phyloP scores from a whole-genome alignment of 2,113 vertebrate species.

The Saccopteryx bilineata region DNA sequence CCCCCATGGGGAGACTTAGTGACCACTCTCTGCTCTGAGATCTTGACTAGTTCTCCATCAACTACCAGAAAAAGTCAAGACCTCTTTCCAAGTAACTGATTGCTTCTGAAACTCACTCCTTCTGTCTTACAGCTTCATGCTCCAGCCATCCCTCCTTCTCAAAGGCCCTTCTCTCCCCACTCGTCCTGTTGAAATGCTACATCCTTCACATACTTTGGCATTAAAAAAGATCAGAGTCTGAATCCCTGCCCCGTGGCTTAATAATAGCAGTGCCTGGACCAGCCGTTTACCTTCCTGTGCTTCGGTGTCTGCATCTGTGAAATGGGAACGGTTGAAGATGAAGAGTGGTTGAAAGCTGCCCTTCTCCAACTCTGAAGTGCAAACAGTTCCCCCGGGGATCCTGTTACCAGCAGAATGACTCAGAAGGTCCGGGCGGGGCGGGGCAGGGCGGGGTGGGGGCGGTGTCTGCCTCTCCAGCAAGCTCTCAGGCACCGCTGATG shows the following conservation, averaged over 20 bases:
- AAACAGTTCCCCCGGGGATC: neutral
- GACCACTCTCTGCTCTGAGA: neutral
- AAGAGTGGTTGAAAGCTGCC: neutral
- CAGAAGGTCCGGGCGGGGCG: neutral
- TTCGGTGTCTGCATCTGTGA: neutral
- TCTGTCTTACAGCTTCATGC: rapidly evolving
- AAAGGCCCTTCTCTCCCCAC: neutral
- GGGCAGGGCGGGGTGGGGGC: no score
- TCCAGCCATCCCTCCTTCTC: neutral
- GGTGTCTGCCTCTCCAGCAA: neutral
- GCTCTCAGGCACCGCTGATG: neutral
- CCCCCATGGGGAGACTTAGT: rapidly evolving
- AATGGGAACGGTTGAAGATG: neutral
- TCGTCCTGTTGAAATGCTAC: neutral
- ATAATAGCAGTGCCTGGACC: rapidly evolving
- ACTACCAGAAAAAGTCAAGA: neutral
- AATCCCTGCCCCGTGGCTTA: neutral
- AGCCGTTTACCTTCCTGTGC: neutral
- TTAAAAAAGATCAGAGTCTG: neutral
- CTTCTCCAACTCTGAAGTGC: neutral
- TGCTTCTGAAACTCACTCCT: neutral
- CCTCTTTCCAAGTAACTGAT: neutral
- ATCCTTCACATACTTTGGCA: neutral
- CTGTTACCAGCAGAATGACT: neutral
- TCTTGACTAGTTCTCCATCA: neutral